Conservation (phyloP, 2,888 invertebrate genomes). For the Yponomeuta cagnagella region DNA sequence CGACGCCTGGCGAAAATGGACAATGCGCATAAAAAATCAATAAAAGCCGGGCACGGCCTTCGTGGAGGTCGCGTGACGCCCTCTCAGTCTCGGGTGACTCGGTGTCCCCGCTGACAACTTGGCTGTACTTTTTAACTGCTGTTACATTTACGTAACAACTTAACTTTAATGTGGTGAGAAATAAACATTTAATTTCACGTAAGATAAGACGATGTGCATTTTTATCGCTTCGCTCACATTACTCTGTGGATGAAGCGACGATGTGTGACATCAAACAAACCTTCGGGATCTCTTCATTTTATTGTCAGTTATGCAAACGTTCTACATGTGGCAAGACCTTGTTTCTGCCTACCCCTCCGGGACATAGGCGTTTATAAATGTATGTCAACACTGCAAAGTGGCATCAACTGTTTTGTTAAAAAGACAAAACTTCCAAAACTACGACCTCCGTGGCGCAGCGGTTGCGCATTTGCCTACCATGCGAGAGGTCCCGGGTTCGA, state of each 20-base stretch:
- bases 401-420: no score
- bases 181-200: background rate
- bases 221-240: background rate
- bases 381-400: background rate
- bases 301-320: no score
- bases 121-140: background rate
- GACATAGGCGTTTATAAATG: no score
- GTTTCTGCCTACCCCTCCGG: no score
- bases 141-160: no score
- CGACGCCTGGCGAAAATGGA: slow-evolving; percentile 44
- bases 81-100: slow-evolving; percentile 33
- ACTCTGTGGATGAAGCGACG: background rate
- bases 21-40: slow-evolving; percentile 75
- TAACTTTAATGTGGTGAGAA: no score
- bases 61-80: slow-evolving; percentile 58
- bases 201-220: background rate
- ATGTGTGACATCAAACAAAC: background rate
- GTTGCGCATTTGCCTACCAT: no score
- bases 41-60: slow-evolving; percentile 69
- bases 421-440: no score
- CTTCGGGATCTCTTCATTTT: no score
- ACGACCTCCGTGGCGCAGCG: no score
- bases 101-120: slow-evolving; percentile 26
- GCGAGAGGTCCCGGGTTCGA: no score
- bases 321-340: no score